phyloP scores from a whole-genome alignment of 2,113 vertebrate species.

The Rhabdornis inornatus region DNA sequence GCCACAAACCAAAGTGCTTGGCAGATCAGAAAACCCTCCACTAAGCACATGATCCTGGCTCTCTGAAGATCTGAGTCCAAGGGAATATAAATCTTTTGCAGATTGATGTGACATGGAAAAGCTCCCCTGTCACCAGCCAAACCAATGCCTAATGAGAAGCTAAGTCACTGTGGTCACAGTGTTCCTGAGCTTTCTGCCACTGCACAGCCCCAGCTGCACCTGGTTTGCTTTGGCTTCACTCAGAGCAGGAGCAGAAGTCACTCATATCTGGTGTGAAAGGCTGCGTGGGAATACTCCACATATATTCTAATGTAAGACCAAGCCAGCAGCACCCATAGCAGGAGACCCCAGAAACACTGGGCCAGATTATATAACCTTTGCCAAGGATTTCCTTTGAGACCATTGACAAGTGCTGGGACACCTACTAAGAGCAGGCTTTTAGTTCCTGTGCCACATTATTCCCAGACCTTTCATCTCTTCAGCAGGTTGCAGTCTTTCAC shows the following conservation, averaged over 20 bases:
- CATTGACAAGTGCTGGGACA: not conserved
- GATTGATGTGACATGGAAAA: not conserved
- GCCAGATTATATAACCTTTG: not conserved
- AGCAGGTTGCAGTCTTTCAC: not conserved
- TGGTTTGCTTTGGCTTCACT: not conserved
- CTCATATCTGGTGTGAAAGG: not conserved
- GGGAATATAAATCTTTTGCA: not conserved
- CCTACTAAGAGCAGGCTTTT: not conserved
- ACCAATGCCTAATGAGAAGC: not conserved
- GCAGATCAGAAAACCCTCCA: not conserved
- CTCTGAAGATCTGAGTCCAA: not conserved
- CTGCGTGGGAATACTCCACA: fast-evolving
- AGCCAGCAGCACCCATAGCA: not conserved
- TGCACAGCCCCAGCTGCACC: not conserved
- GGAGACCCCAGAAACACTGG: not conserved
- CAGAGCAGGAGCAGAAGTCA: not conserved
- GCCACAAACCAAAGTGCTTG: not conserved
- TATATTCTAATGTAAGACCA: not conserved
- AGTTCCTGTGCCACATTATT: not conserved
- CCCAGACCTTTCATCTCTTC: not conserved
- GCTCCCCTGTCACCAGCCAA: not conserved
- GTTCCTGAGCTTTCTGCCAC: not conserved
- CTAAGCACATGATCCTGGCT: not conserved
- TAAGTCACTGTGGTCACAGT: not conserved
- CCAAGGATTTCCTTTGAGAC: not conserved